phyloP scores from a whole-genome alignment of 2,888 invertebrate genomes.

The Polietes domitor region DNA sequence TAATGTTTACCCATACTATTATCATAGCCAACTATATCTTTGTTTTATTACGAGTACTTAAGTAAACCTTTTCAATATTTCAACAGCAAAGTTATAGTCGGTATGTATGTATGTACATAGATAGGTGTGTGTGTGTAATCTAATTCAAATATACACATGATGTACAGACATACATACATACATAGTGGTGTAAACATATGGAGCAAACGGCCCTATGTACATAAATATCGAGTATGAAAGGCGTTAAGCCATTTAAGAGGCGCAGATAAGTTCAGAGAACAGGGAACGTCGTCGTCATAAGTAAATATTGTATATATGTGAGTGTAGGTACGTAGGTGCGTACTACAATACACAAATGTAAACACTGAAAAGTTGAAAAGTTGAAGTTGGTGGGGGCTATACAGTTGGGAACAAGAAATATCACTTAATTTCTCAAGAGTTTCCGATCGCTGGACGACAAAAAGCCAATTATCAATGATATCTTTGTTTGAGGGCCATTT shows the following conservation, averaged over 20 bases:
- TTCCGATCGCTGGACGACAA: too few relatives aligned
- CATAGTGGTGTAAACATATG: neutral
- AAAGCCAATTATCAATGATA: too few relatives aligned
- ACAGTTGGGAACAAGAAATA: too few relatives aligned
- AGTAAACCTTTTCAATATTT: constrained; percentile 7
- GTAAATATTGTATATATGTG: neutral
- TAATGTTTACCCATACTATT: constrained; percentile 24
- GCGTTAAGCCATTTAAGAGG: constrained; percentile 21
- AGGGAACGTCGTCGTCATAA: neutral
- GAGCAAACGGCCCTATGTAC: neutral
- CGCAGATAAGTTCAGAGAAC: neutral
- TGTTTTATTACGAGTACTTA: constrained; percentile 5
- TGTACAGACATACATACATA: too few relatives aligned
- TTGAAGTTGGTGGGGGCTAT: too few relatives aligned
- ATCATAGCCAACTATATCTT: constrained; percentile 33
- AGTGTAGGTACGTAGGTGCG: too few relatives aligned
- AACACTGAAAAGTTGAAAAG: too few relatives aligned
- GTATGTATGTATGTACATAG: neutral
- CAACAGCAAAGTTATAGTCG: neutral
- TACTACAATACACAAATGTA: neutral
- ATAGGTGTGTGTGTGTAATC: neutral
- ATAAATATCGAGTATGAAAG: neutral
- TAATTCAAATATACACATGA: constrained; percentile 6
- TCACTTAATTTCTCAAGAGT: too few relatives aligned
- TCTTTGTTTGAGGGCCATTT: too few relatives aligned